Evolutionary conservation across 2,113 vertebrate species (phyloP), one percentile per base, ranked within the genome.

Genomic region (Aramus guarauna): DNA sequence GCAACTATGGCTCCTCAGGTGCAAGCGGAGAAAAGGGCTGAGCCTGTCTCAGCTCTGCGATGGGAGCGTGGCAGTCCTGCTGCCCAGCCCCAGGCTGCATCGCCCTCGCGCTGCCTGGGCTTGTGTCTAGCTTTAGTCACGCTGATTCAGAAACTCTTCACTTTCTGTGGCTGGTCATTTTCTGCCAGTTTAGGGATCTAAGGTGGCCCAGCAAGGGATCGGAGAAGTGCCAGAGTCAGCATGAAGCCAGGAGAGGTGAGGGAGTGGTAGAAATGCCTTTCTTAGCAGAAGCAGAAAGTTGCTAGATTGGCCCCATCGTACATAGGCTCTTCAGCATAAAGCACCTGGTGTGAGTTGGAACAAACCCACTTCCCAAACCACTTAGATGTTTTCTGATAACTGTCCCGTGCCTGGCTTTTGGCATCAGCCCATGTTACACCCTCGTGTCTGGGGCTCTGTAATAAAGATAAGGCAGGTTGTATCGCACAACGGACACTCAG

Each of bases 401-500:
- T 91, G 89, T 73, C 89, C 88, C 0, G 2, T 85, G 86, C 76
- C 91, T 85, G 73, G 86, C 80, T 85, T 81, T 82, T 96, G 92
- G 95, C 91, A 89, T 50, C 85, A 95, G 86, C 96, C 91, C 77
- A 41, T 2, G 84, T 79, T 85, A 89, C 91, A 91, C 94, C 87
- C 90, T 63, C 2, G 3, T 85, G 93, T 91, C 95, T 97, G 81
- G 86, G 50, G 79, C 84, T 78, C 66, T 66, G 76, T 36, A 86
- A 95, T 94, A 92, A 97, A 96, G 94, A 97, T 95, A 96, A 95
- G 94, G 91, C 80, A 68, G 92, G 75, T 76, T 90, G 45, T 67
- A 26, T 66, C 8, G 0, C 69, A 89, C 86, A 94, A 76, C 82
- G 84, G 89, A n/a, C 66, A 53, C 58, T 94, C 92, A 91, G 77